Conservation (phyloP, 1,140 invertebrate species). For the Papilio polytes region DNA sequence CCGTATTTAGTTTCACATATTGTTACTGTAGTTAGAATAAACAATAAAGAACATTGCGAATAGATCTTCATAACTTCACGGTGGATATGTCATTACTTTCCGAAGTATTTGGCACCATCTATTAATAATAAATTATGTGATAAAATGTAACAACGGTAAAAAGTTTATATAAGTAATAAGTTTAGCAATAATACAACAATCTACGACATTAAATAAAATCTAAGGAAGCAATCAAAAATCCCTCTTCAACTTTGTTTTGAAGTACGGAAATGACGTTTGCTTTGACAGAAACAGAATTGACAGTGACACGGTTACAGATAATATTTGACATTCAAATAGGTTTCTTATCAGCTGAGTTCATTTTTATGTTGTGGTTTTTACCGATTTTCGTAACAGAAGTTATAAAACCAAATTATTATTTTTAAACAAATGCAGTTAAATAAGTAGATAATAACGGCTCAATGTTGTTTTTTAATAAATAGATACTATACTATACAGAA, state of each 20-base stretch:
- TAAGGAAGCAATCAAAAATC: not conserved
- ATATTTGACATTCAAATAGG: not conserved
- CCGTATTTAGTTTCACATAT: conserved; percentile 63
- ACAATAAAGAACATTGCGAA: conserved; percentile 43
- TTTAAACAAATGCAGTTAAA: too few relatives aligned
- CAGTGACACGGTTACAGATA: not conserved
- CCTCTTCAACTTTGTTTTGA: conserved; percentile 10
- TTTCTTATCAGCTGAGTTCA: not conserved
- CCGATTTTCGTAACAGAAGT: too few relatives aligned
- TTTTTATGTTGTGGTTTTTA: not conserved
- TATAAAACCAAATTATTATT: too few relatives aligned
- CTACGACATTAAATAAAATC: conserved; percentile 15
- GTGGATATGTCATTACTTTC: conserved; percentile 1
- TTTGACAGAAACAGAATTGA: not conserved
- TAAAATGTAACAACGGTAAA: not conserved
- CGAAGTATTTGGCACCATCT: conserved; percentile 13
- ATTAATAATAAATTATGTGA: not conserved
- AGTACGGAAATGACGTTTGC: not conserved
- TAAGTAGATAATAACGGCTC: too few relatives aligned
- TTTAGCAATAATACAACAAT: conserved; percentile 18
- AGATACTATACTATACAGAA: too few relatives aligned
- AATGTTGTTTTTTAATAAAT: too few relatives aligned
- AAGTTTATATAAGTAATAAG: conserved; percentile 15
- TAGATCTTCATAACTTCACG: conserved; percentile 35
- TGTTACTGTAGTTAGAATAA: conserved; percentile 46